A percentile compares a stretch with the other conserved stretches of the same genome.
Conservation (phyloP, 2,797 vertebrate genomes). For the Paedocypris micromegethes region DNA sequence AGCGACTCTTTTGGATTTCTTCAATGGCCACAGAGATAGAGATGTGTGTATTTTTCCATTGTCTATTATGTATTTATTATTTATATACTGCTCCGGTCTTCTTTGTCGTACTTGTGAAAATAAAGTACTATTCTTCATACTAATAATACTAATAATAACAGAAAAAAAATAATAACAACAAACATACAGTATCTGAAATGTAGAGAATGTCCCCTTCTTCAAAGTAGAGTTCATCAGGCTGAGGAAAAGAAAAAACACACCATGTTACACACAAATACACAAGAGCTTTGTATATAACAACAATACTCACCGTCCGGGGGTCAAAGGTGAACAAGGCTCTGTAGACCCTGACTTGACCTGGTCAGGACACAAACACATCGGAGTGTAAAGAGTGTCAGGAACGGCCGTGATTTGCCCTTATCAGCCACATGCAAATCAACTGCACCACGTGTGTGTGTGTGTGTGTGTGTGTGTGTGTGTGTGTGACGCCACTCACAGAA, state of each 20-base stretch:
- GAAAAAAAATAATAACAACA: background rate
- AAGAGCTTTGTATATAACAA: background rate
- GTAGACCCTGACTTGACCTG: slow-evolving; percentile 96
- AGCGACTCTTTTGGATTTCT: no score
- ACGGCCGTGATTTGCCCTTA: no score
- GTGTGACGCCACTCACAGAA: background rate
- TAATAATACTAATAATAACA: no score
- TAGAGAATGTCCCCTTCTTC: slow-evolving; percentile 97
- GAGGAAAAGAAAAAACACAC: slow-evolving; percentile 25
- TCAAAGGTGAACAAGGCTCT: slow-evolving; percentile 92
- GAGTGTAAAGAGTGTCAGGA: no score
- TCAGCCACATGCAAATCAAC: no score
- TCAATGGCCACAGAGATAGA: no score
- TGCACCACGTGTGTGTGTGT: background rate
- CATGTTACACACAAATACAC: background rate
- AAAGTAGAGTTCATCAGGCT: slow-evolving; percentile 97
- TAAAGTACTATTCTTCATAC: no score
- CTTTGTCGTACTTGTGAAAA: background rate
- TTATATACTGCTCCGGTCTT: background rate
- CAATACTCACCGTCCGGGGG: slow-evolving; percentile 85
- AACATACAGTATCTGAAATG: slow-evolving; percentile 91
- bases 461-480: no score
- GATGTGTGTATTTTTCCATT: no score
- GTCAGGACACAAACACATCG: slow-evolving; percentile 22
- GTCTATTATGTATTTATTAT: no score